Evolutionary conservation across 2,888 invertebrate genomes (phyloP), one percentile per base, ranked within the genome.

Genomic region (Oscheius onirici): DNA sequence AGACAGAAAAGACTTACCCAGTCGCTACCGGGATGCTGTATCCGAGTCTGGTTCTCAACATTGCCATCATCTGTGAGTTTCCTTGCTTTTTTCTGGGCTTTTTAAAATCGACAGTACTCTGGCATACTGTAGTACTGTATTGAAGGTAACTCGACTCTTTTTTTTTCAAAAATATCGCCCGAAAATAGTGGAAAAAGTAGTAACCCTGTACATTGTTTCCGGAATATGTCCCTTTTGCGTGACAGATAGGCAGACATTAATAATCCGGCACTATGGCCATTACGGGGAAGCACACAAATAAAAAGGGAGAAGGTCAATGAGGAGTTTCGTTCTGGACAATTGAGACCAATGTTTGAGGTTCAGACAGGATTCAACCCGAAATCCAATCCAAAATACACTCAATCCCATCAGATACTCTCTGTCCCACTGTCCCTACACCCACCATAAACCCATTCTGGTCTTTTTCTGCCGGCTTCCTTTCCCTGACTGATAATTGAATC

Each of bases 21-120:
- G 26, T 49, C 28, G 34, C 17, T 28, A 17, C 17, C 22, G 13
- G 1, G 57, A 77, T 75, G 75, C 61, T 72, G 60, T 73, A 77
- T 60, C 68, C 75, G 26, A 75, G 73, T 13, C 71, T 77, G 28
- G 74, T 74, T 34, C 68, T 75, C 46, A 75, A 77, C 46, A 52
- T 77, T 28, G 57, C 75, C 68, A 68, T 68, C 28, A 71, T 77
- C 28, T 61, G 77, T 77, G 44, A 73, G 77, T 68, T 26, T 26
- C 17, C n/a, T 34, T 52, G 20, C 13, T 26, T 57, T 20, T 49
- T 46, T 46, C 22, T n/a, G n/a, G n/a, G n/a, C n/a, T n/a, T n/a
- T n/a, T n/a, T n/a, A n/a, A n/a, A n/a, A n/a, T n/a, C n/a, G n/a
- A n/a, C n/a, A n/a, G n/a, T n/a, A n/a, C n/a, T n/a, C n/a, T n/a